These are phyloP conservation scores for Bacillus rossius DNA, from an alignment of 1,140 invertebrate genomes.

Conservation along the genomic window DNA sequence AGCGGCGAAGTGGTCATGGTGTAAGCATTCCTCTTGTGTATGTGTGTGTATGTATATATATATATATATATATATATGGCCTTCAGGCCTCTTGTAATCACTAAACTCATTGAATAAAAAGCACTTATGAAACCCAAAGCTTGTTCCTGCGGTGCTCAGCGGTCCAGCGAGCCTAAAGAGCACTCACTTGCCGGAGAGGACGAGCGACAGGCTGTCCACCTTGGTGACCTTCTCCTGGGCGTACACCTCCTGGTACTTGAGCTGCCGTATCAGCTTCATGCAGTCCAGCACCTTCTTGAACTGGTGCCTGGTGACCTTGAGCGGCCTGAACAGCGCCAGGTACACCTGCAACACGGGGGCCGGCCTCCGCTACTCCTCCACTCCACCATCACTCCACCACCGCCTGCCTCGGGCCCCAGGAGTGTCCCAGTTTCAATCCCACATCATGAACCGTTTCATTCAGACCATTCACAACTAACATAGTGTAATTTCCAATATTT, in stretches of 20 bases:
- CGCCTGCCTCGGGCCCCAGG: no score
- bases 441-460: no score
- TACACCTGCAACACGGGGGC: conserved; percentile 68
- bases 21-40: no score
- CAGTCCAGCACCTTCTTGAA: conserved; percentile 76
- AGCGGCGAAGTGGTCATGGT: no score
- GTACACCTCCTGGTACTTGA: conserved; percentile 81
- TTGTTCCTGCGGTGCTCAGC: neutral
- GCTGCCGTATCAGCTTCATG: conserved; percentile 69
- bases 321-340: conserved; percentile 71
- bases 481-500: no score
- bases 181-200: conserved; percentile 82
- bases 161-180: neutral
- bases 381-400: no score
- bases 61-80: no score
- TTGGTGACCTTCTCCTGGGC: conserved; percentile 85
- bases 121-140: neutral
- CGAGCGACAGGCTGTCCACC: conserved; percentile 79
- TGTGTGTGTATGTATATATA: no score
- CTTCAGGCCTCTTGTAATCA: neutral
- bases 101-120: no score
- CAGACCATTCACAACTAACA: no score
- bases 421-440: no score
- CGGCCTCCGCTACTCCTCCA: no score
- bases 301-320: conserved; percentile 72